phyloP scores from a whole-genome alignment of 1,140 invertebrate species.

The Aricia agestis region DNA sequence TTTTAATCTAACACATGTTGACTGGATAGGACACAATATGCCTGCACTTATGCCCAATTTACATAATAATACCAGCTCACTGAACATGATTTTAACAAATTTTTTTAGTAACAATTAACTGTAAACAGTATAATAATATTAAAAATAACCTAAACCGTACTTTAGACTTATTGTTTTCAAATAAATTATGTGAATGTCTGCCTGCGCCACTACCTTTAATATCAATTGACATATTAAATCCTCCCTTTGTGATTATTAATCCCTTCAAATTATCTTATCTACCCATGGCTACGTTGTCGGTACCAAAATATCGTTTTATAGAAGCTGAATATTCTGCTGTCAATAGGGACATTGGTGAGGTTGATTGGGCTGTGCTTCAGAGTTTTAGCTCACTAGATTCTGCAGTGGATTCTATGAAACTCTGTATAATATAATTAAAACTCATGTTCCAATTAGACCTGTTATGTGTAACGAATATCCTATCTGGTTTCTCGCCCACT shows the following conservation, averaged over 20 bases:
- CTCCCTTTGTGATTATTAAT: background rate
- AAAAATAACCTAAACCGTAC: slow-evolving; percentile 7
- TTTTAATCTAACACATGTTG: background rate
- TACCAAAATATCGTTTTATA: background rate
- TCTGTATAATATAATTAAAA: slow-evolving; percentile 9
- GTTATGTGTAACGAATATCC: slow-evolving; percentile 12
- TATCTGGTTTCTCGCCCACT: slow-evolving; percentile 20
- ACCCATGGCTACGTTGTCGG: background rate
- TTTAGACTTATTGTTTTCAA: slow-evolving; percentile 6
- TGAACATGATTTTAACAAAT: background rate
- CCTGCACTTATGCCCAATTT: background rate
- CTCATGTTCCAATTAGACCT: background rate
- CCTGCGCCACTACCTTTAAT: background rate
- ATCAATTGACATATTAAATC: background rate
- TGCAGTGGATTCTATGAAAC: background rate
- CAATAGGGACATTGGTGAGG: background rate
- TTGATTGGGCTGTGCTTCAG: background rate
- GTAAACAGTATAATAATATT: slow-evolving; percentile 5
- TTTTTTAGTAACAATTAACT: slow-evolving; percentile 8
- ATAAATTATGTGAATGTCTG: background rate
- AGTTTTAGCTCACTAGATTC: background rate
- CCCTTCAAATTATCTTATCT: background rate
- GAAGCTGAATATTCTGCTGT: slow-evolving; percentile 5
- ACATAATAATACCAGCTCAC: background rate
- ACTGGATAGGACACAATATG: background rate